Percentiles rank a stretch among this genome's conserved stretches.
Evolutionary conservation across 1,140 invertebrate genomes (phyloP).

Genomic region (Drosophila aff.): DNA sequence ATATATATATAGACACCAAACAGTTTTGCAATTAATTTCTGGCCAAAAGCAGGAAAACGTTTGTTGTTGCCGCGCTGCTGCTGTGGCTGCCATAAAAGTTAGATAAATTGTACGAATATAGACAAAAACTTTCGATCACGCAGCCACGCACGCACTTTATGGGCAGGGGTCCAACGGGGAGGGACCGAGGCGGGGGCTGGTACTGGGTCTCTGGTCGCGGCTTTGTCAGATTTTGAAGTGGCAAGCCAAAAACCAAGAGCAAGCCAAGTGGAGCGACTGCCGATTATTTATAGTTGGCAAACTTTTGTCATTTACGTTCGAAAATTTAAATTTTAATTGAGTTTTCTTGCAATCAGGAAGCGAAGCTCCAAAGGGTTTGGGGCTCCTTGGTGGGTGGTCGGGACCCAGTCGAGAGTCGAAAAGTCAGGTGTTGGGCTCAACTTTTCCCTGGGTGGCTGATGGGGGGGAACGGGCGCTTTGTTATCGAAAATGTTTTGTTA

Average conservation of each 20-base stretch:
- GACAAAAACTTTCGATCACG: slow-evolving; percentile 81
- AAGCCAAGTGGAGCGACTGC: slow-evolving; percentile 69
- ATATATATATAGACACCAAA: slow-evolving; percentile 50
- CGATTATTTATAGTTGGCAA: slow-evolving; percentile 83
- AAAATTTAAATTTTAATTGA: slow-evolving; percentile 84
- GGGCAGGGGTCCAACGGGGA: neutral
- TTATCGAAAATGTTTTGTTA: slow-evolving; percentile 73
- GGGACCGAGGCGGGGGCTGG: neutral
- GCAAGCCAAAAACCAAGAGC: slow-evolving; percentile 62
- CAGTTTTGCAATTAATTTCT: slow-evolving; percentile 82
- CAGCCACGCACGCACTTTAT: slow-evolving; percentile 73
- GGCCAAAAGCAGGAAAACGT: slow-evolving; percentile 65
- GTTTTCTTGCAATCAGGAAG: slow-evolving; percentile 70
- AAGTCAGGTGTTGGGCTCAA: slow-evolving; percentile 74
- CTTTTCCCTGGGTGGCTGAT: slow-evolving; percentile 42
- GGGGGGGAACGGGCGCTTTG: slow-evolving; percentile 31
- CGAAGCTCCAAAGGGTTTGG: neutral
- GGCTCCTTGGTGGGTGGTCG: neutral
- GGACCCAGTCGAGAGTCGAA: slow-evolving; percentile 51
- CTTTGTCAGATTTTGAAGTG: slow-evolving; percentile 77
- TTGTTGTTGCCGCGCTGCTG: slow-evolving; percentile 41
- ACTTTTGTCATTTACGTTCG: slow-evolving; percentile 83
- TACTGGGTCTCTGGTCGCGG: slow-evolving; percentile 35
- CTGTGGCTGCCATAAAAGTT: slow-evolving; percentile 76
- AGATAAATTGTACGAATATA: slow-evolving; percentile 79